phyloP scores from a whole-genome alignment of 2,888 invertebrate genomes.

The Rhaphigaster nebulosa region DNA sequence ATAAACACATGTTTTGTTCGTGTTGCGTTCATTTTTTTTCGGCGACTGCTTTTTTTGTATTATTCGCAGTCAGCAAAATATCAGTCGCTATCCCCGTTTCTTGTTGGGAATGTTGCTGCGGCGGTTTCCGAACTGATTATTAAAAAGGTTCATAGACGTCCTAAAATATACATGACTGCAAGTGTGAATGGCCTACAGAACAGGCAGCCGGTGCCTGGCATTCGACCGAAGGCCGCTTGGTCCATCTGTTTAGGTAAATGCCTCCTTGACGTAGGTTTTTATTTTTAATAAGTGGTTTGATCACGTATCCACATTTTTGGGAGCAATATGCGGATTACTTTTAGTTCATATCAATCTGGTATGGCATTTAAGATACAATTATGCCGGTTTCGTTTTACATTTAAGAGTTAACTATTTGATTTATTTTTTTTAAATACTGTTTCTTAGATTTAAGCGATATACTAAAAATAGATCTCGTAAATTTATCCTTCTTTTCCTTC shows the following conservation, averaged over 20 bases:
- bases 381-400: not conserved
- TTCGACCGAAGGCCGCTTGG: slow-evolving; percentile 4
- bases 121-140: not conserved
- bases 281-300: not conserved
- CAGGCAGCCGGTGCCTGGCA: slow-evolving; percentile 7
- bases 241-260: not conserved
- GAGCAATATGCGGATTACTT: not conserved
- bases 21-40: not conserved
- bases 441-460: not conserved
- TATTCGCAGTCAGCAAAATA: not conserved
- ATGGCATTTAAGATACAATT: not conserved
- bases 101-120: not conserved
- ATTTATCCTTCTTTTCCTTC: not conserved
- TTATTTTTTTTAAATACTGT: too few relatives aligned
- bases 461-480: too few relatives aligned
- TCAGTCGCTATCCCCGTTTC: not conserved
- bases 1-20: not conserved
- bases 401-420: too few relatives aligned
- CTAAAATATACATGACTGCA: slow-evolving; percentile 7
- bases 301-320: not conserved
- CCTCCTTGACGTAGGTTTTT: not conserved
- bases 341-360: not conserved
- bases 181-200: slow-evolving; percentile 11
- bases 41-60: not conserved
- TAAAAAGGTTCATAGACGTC: not conserved